Conservation (phyloP, 1,140 invertebrate species). For the Neelides sp. region DNA sequence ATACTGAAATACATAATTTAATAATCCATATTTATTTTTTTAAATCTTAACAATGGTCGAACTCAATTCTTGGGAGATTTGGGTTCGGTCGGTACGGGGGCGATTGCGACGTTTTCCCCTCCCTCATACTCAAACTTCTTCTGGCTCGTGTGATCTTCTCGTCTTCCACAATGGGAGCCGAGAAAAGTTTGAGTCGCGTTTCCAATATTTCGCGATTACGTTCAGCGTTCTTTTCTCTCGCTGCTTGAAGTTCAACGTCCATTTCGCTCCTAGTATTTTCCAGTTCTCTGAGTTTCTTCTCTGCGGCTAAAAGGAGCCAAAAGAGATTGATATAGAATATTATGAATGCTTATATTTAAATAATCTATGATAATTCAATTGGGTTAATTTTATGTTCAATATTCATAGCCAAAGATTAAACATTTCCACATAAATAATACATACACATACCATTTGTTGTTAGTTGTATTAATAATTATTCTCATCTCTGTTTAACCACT, state of each 20-base stretch:
- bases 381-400: too few species aligned
- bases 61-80: constrained; percentile 22
- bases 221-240: constrained; percentile 55
- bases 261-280: constrained; percentile 52
- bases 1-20: too few species aligned
- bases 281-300: constrained; percentile 48
- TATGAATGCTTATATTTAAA: too few species aligned
- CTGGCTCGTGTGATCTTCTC: constrained; percentile 23
- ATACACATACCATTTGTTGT: too few species aligned
- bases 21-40: too few species aligned
- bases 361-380: too few species aligned
- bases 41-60: constrained; percentile 16
- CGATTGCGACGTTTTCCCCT: constrained; percentile 17
- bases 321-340: neutral
- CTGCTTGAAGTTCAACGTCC: constrained; percentile 51
- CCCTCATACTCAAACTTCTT: constrained; percentile 28
- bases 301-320: constrained; percentile 43
- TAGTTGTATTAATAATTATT: too few species aligned
- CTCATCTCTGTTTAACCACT: too few species aligned
- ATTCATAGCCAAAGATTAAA: too few species aligned
- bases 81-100: constrained; percentile 11
- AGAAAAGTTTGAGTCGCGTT: constrained; percentile 41
- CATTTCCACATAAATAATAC: too few species aligned
- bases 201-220: constrained; percentile 51
- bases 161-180: constrained; percentile 28